Conservation (phyloP, 92 coral and sea anemone species). For the Pocillopora grandis region DNA sequence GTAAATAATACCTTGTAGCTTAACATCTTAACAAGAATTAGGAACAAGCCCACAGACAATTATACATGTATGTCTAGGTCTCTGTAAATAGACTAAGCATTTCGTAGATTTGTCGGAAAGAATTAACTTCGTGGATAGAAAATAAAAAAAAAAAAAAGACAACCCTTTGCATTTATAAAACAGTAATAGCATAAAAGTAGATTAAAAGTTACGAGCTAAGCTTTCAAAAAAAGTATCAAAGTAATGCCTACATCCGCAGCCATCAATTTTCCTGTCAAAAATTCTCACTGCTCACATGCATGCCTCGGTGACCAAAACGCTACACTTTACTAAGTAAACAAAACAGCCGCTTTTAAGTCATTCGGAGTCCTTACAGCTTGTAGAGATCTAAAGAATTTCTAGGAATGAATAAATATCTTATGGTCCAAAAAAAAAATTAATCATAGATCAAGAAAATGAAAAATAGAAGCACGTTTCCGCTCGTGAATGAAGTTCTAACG, state of each 20-base stretch:
- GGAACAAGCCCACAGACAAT: not conserved
- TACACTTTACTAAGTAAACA: conserved; percentile 29
- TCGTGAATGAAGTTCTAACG: not conserved
- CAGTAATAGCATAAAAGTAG: too few relatives aligned
- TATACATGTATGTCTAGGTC: not conserved
- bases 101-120: not conserved
- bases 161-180: too few relatives aligned
- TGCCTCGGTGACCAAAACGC: conserved; percentile 57
- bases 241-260: conserved; percentile 18
- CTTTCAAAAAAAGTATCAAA: not conserved
- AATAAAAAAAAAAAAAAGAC: not conserved
- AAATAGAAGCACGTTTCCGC: not conserved
- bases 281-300: conserved; percentile 13
- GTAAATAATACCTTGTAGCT: not conserved
- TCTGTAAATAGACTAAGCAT: not conserved
- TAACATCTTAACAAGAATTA: conserved; percentile 9
- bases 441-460: not conserved
- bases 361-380: not conserved
- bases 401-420: not conserved
- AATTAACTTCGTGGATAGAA: not conserved
- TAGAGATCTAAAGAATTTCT: not conserved
- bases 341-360: not conserved
- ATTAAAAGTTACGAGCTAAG: not conserved
- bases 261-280: conserved; percentile 9
- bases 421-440: not conserved